phyloP scores from a whole-genome alignment of 1,140 invertebrate species.

The Hycleus cichorii region DNA sequence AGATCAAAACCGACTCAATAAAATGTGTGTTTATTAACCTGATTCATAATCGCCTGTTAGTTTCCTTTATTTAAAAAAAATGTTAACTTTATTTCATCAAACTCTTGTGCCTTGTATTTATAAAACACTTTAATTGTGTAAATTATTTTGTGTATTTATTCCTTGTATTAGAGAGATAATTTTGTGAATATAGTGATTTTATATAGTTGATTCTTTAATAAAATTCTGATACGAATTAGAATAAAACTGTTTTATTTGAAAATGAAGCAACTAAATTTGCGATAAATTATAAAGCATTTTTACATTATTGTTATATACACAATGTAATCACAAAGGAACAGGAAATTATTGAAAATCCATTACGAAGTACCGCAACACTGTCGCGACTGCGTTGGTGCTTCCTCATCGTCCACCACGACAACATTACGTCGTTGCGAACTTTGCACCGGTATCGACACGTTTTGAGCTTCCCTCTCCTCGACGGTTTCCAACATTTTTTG shows the following conservation, averaged over 20 bases:
- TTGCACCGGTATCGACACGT: constrained; percentile 44
- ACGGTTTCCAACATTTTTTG: constrained; percentile 56
- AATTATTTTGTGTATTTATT: constrained; percentile 21
- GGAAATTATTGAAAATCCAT: not conserved
- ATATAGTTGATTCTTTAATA: constrained; percentile 16
- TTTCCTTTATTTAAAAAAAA: constrained; percentile 5
- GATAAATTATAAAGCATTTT: too few relatives aligned
- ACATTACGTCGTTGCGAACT: constrained; percentile 51
- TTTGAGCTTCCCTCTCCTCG: constrained; percentile 44
- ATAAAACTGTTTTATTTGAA: not conserved
- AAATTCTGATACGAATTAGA: constrained; percentile 3
- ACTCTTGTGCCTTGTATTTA: constrained; percentile 26
- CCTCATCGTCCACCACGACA: constrained; percentile 55
- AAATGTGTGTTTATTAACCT: not conserved
- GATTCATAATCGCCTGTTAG: not conserved
- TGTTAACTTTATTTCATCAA: constrained; percentile 16
- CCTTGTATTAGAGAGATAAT: constrained; percentile 13
- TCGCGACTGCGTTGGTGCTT: constrained; percentile 18
- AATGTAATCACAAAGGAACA: not conserved
- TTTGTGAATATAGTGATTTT: constrained; percentile 19
- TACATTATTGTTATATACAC: too few relatives aligned
- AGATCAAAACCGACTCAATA: not conserved
- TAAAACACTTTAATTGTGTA: constrained; percentile 12
- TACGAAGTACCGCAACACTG: constrained; percentile 27
- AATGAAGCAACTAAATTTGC: not conserved